Evolutionary conservation across 2,797 vertebrate genomes (phyloP).

Genomic region (Vireo griseus): DNA sequence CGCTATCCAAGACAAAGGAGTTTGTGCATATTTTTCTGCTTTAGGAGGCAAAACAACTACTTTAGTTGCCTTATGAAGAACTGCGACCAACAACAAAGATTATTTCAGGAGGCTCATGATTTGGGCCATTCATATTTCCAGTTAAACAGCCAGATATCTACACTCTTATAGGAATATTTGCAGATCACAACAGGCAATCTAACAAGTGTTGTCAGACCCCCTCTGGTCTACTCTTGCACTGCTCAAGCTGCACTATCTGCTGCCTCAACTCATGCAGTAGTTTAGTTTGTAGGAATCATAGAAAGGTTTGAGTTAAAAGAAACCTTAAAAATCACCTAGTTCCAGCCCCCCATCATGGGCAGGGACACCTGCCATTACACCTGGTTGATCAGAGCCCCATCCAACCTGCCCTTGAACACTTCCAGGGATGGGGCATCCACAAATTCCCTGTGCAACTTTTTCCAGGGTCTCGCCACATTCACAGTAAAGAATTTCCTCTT

Average conservation of each 20-base stretch:
- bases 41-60: neutral
- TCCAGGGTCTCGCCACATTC: neutral
- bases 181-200: neutral
- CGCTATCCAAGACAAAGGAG: neutral
- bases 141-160: neutral
- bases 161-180: neutral
- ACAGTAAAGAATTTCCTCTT: neutral
- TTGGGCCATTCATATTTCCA: neutral
- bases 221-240: no score
- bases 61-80: neutral
- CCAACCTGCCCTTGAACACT: neutral
- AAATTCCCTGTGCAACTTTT: neutral
- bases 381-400: accelerated
- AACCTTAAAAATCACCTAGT: neutral
- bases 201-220: neutral
- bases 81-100: neutral
- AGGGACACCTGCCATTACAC: neutral
- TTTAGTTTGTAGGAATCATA: neutral
- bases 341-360: neutral
- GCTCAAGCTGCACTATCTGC: neutral
- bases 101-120: neutral
- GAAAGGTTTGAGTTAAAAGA: neutral
- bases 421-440: neutral
- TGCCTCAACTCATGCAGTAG: neutral
- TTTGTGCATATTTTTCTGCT: neutral